Conservation (phyloP, 2,113 vertebrate genomes). For the Pungitius pungitius region DNA sequence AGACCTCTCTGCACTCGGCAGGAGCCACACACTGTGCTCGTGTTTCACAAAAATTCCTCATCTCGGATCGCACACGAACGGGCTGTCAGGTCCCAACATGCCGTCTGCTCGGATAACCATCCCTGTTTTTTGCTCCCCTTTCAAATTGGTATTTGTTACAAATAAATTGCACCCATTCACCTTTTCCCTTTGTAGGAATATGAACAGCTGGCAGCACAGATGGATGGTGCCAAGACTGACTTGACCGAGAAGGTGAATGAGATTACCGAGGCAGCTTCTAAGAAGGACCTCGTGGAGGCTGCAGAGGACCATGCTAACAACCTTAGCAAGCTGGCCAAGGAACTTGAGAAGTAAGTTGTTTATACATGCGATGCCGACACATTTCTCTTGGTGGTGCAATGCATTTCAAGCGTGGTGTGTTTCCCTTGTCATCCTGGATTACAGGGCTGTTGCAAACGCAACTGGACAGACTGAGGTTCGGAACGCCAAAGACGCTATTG, state of each 20-base stretch:
- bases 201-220: slow-evolving; percentile 83
- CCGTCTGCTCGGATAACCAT: slow-evolving; percentile 41
- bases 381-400: background rate
- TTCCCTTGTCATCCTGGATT: background rate
- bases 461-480: slow-evolving; percentile 84
- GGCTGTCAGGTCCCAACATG: slow-evolving; percentile 38
- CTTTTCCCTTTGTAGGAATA: slow-evolving; percentile 83
- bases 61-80: background rate
- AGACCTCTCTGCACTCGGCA: background rate
- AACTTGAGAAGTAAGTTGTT: slow-evolving; percentile 86
- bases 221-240: slow-evolving; percentile 88
- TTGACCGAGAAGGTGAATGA: slow-evolving; percentile 85
- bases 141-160: slow-evolving; percentile 12
- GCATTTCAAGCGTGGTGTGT: background rate
- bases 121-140: slow-evolving; percentile 18
- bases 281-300: slow-evolving; percentile 82
- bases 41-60: background rate
- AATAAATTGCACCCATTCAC: slow-evolving; percentile 5
- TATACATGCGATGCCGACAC: background rate
- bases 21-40: background rate
- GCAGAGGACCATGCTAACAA: slow-evolving; percentile 88
- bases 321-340: slow-evolving; percentile 83
- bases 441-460: slow-evolving; percentile 84
- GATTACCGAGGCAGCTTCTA: slow-evolving; percentile 80
- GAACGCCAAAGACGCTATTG: slow-evolving; percentile 87